phyloP scores from a whole-genome alignment of 2,113 vertebrate genomes.

The Microtus montanus region DNA sequence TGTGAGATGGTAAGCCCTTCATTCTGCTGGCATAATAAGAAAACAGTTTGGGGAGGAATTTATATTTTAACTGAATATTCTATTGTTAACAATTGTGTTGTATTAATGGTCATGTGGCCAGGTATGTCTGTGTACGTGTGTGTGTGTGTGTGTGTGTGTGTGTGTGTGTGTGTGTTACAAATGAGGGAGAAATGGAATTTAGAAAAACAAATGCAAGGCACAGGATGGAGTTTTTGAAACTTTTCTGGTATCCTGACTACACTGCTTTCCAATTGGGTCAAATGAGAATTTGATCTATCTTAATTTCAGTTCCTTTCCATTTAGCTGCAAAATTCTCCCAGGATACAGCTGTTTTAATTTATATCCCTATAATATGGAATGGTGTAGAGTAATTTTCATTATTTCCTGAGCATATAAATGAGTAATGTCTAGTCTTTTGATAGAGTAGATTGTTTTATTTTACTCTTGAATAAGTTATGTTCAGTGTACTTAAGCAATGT shows the following conservation, averaged over 20 bases:
- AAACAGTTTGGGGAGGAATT: not conserved
- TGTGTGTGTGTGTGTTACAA: not conserved
- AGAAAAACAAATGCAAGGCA: not conserved
- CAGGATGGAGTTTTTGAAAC: not conserved
- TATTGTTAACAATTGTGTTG: not conserved
- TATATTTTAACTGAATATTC: not conserved
- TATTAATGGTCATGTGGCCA: no score
- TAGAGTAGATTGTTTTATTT: not conserved
- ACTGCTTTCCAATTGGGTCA: not conserved
- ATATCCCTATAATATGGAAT: slow-evolving; percentile 12
- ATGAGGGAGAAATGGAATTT: not conserved
- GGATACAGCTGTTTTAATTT: slow-evolving; percentile 1
- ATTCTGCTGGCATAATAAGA: not conserved
- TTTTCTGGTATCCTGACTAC: not conserved
- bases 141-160: not conserved
- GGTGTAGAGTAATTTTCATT: slow-evolving; percentile 19
- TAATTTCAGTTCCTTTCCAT: slow-evolving; percentile 42
- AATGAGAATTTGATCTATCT: slow-evolving; percentile 51
- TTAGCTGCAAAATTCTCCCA: slow-evolving; percentile 35
- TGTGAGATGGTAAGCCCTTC: not conserved
- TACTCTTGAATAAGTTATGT: slow-evolving; percentile 12
- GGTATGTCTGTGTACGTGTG: no score
- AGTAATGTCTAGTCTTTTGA: not conserved
- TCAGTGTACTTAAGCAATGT: not conserved
- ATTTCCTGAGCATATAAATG: slow-evolving; percentile 48